Evolutionary conservation across 1,140 invertebrate species (phyloP).

Genomic region (Acromyrmex heyeri): DNA sequence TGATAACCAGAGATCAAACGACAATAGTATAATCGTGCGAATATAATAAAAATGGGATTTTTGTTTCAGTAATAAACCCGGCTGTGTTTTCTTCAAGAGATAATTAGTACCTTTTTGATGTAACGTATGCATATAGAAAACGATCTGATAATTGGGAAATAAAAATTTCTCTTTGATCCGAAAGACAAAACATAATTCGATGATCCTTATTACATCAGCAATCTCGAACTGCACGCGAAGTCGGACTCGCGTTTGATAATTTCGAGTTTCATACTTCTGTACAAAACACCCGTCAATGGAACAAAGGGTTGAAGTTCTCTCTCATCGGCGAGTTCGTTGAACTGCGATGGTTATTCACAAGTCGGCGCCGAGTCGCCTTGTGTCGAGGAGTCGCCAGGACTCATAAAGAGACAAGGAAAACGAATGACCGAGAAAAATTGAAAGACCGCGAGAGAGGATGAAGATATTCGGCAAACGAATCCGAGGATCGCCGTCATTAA

Average conservation of each 20-base stretch:
- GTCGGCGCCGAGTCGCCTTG: not conserved
- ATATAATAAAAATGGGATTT: not conserved
- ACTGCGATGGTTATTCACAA: slow-evolving; percentile 22
- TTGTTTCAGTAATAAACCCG: not conserved
- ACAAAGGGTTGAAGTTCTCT: slow-evolving; percentile 30
- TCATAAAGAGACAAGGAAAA: slow-evolving; percentile 20
- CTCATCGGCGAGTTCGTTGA: slow-evolving; percentile 37
- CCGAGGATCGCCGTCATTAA: slow-evolving; percentile 52
- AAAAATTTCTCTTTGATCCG: slow-evolving; percentile 47
- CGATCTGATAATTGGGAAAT: not conserved
- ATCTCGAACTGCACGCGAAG: not conserved
- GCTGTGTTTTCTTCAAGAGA: not conserved
- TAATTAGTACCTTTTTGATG: slow-evolving; percentile 28
- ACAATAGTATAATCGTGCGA: not conserved
- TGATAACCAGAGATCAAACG: not conserved
- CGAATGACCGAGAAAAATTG: slow-evolving; percentile 45
- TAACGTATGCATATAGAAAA: not conserved
- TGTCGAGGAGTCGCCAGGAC: slow-evolving; percentile 34
- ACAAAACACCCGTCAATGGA: slow-evolving; percentile 17
- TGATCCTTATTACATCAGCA: slow-evolving; percentile 36
- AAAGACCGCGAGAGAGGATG: slow-evolving; percentile 18
- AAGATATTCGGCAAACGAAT: slow-evolving; percentile 37
- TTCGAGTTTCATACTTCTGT: slow-evolving; percentile 8
- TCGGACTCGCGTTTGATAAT: slow-evolving; percentile 31
- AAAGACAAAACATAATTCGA: not conserved